Conservation (phyloP, 2,888 invertebrate species). For the Nomada lathburiana region DNA sequence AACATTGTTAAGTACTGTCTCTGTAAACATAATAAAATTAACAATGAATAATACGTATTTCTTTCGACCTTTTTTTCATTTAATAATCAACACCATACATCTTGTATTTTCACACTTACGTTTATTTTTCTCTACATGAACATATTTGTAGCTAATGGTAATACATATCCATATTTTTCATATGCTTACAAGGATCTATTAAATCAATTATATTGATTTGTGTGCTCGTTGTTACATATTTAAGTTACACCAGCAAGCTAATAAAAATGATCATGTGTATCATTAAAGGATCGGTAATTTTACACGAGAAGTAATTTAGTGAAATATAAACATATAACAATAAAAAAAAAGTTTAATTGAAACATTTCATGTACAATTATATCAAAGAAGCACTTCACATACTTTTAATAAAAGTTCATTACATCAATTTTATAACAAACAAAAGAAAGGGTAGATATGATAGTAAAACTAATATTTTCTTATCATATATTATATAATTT, state of each 20-base stretch:
- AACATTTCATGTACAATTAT: not conserved
- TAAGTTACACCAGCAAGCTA: slow-evolving; percentile 28
- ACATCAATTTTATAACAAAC: slow-evolving; percentile 17
- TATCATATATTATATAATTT: slow-evolving; percentile 5
- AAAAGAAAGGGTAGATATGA: slow-evolving; percentile 23
- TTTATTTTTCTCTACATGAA: slow-evolving; percentile 65
- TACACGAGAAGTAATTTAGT: slow-evolving; percentile 10
- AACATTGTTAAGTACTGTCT: slow-evolving; percentile 47
- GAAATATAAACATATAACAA: too few relatives aligned
- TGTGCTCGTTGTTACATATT: not conserved
- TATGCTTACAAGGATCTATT: slow-evolving; percentile 6
- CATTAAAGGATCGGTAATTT: slow-evolving; percentile 1
- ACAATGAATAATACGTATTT: slow-evolving; percentile 43
- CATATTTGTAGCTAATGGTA: slow-evolving; percentile 33
- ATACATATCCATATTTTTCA: slow-evolving; percentile 53
- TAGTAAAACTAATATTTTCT: slow-evolving; percentile 15
- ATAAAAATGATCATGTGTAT: slow-evolving; percentile 24
- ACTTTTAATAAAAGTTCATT: slow-evolving; percentile 11
- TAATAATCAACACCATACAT: slow-evolving; percentile 73
- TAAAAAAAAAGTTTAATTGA: too few relatives aligned
- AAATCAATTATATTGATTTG: slow-evolving; percentile 20
- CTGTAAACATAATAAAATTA: slow-evolving; percentile 55
- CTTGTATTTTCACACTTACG: slow-evolving; percentile 81
- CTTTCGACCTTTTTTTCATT: slow-evolving; percentile 60
- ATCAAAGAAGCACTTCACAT: not conserved